These are phyloP conservation scores for Fragum fragum DNA, from an alignment of 2,888 invertebrate species.

Conservation along the genomic window DNA sequence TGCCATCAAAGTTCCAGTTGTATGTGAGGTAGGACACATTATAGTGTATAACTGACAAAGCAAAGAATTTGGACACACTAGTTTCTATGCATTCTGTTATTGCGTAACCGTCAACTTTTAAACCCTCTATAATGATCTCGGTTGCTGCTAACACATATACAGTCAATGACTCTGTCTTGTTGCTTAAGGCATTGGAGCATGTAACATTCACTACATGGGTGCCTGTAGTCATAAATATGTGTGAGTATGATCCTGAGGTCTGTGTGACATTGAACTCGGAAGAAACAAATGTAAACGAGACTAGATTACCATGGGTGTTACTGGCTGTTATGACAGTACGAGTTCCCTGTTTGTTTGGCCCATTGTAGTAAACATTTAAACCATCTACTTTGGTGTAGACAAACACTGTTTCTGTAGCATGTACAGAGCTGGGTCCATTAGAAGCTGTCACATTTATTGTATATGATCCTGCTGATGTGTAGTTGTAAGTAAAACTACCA, in stretches of 20 bases:
- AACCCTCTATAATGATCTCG: constrained; percentile 28
- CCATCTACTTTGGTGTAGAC: constrained; percentile 59
- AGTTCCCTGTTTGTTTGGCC: constrained; percentile 43
- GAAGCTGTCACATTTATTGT: constrained; percentile 56
- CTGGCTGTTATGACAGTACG: constrained; percentile 48
- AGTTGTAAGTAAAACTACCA: constrained; percentile 49
- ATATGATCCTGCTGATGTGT: constrained; percentile 48
- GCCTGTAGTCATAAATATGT: constrained; percentile 42
- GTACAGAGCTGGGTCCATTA: constrained; percentile 58
- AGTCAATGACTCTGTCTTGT: constrained; percentile 22
- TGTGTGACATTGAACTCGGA: constrained; percentile 51
- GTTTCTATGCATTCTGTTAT: constrained; percentile 49
- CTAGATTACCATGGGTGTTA: constrained; percentile 51
- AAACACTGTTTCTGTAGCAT: constrained; percentile 34
- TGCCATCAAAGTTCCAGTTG: constrained; percentile 68
- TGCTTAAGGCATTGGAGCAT: constrained; percentile 60
- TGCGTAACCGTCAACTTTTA: constrained; percentile 51
- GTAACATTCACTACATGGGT: constrained; percentile 59
- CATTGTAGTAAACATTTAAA: constrained; percentile 48
- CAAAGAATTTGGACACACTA: constrained; percentile 16
- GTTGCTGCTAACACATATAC: constrained; percentile 49
- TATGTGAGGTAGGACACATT: constrained; percentile 36
- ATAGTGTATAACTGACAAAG: constrained; percentile 59
- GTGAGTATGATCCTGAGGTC: constrained; percentile 28
- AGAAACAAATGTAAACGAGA: constrained; percentile 55